These are phyloP conservation scores for Ibidorhyncha struthersii DNA, from an alignment of 2,113 vertebrate genomes.

Conservation along the genomic window DNA sequence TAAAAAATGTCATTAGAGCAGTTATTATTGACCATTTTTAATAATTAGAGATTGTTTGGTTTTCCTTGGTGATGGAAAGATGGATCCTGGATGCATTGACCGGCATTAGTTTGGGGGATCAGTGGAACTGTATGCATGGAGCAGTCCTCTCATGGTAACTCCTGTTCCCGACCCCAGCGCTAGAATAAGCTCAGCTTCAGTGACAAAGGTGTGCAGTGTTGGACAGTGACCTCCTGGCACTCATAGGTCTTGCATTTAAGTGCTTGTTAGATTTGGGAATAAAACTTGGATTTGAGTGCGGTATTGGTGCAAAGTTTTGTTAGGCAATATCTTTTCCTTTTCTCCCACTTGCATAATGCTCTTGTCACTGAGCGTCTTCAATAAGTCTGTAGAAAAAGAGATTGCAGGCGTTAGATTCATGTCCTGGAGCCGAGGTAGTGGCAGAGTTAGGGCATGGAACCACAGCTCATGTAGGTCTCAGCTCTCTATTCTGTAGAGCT, in stretches of 20 bases:
- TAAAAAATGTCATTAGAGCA: fast-evolving
- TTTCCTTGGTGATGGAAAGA: neutral
- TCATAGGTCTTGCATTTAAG: neutral
- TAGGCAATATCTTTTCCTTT: neutral
- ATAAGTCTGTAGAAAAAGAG: neutral
- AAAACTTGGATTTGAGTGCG: neutral
- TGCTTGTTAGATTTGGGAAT: neutral
- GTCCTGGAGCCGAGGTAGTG: neutral
- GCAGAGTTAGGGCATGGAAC: neutral
- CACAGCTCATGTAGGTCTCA: neutral
- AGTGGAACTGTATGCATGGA: neutral
- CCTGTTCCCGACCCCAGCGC: neutral
- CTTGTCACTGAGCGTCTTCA: neutral
- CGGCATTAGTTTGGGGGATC: neutral
- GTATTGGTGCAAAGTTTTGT: neutral
- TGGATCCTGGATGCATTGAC: neutral
- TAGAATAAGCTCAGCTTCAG: neutral
- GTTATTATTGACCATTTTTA: neutral
- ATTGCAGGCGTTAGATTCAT: neutral
- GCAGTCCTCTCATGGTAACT: neutral
- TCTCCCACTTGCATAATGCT: neutral
- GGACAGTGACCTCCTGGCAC: neutral
- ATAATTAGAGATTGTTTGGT: neutral
- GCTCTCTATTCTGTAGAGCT: neutral
- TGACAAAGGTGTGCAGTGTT: neutral